These are phyloP conservation scores for Vespertilio murinus DNA, from an alignment of 2,797 vertebrate species.

Conservation along the genomic window DNA sequence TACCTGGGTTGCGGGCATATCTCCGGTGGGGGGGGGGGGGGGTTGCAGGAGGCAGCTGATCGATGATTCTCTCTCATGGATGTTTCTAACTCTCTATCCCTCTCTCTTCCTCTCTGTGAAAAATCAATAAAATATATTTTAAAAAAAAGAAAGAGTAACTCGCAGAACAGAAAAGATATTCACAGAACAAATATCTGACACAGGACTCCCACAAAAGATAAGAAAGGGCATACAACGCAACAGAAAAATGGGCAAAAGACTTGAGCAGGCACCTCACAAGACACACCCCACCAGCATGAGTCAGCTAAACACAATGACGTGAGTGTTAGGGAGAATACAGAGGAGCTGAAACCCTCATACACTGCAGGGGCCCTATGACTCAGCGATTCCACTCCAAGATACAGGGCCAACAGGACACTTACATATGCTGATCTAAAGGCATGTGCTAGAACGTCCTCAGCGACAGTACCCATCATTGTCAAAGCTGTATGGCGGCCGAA, in stretches of 20 bases:
- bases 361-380: neutral
- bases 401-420: neutral
- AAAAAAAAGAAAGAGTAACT: neutral
- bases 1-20: too few species aligned
- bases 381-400: neutral
- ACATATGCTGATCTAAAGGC: neutral
- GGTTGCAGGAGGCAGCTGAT: too few species aligned
- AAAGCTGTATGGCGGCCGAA: neutral
- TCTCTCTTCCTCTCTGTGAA: too few species aligned
- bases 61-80: too few species aligned
- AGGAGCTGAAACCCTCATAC: neutral
- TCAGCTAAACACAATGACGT: neutral
- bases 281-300: neutral
- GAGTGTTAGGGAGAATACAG: neutral
- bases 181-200: constrained; percentile 10
- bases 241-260: constrained; percentile 17
- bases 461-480: neutral
- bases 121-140: constrained; percentile 41
- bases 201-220: neutral
- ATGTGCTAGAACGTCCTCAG: neutral
- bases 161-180: neutral
- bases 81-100: too few species aligned
- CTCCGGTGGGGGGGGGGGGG: too few species aligned
- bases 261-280: neutral
- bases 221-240: constrained; percentile 11